Evolutionary conservation across 30 jellyfish, hydroid and myxozoan species (phyloP).

Genomic region (Aurelia sp.): DNA sequence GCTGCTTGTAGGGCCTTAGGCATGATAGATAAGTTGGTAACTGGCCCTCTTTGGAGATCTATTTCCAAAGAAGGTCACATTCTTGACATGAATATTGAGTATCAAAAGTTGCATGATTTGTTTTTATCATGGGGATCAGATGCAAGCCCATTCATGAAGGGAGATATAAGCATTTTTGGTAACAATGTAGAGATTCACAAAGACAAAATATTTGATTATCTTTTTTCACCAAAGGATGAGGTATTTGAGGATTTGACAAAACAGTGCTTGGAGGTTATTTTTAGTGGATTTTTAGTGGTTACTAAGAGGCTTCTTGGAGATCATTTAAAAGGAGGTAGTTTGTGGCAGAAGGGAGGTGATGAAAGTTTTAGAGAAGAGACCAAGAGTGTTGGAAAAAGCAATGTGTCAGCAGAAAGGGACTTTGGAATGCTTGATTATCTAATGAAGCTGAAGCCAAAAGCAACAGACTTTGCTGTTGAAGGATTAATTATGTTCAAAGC

Average conservation of each 20-base stretch:
- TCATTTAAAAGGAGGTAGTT: slow-evolving; percentile 10
- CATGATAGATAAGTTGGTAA: slow-evolving; percentile 20
- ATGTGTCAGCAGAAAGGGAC: slow-evolving; percentile 16
- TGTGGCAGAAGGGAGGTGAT: not conserved
- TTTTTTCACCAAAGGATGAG: not conserved
- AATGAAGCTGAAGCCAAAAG: slow-evolving; percentile 21
- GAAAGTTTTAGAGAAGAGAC: slow-evolving; percentile 5
- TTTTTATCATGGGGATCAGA: slow-evolving; percentile 7
- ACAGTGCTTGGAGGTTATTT: slow-evolving; percentile 18
- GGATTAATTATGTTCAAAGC: slow-evolving; percentile 17
- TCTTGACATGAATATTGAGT: slow-evolving; percentile 1
- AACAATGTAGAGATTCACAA: not conserved
- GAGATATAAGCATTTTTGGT: not conserved
- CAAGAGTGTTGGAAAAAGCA: slow-evolving; percentile 3
- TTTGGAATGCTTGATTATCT: slow-evolving; percentile 18
- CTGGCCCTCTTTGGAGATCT: slow-evolving; percentile 53
- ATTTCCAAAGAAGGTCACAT: slow-evolving; percentile 19
- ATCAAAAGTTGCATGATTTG: slow-evolving; percentile 8
- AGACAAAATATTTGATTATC: slow-evolving; percentile 1
- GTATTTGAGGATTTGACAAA: not conserved
- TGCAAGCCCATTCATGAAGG: slow-evolving; percentile 2
- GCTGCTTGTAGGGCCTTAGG: not conserved
- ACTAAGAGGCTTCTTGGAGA: slow-evolving; percentile 13
- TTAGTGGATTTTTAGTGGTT: slow-evolving; percentile 9
- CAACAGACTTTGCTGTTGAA: slow-evolving; percentile 2